Base-by-base conservation (phyloP, 2,113 vertebrate genomes). In the Melozone crissalis region DNA sequence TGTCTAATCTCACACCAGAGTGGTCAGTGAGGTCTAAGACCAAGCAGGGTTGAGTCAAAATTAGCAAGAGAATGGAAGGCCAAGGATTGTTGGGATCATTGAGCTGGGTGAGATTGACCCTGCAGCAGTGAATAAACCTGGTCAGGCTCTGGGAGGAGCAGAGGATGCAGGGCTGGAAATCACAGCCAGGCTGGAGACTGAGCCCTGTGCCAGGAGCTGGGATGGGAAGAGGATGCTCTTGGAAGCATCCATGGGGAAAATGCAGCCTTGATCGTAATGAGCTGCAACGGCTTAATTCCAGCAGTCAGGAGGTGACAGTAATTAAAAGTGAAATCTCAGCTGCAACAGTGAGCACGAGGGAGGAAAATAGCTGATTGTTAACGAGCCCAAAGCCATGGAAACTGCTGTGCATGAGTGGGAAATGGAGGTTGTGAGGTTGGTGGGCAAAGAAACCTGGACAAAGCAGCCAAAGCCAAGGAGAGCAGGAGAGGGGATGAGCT, bases 281-380 rank as follows among this genome's bases (percentile, higher is more conserved):
- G 52, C 77, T 91, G 77, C 74, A 90, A 22, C 7, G 0, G 67
- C 52, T 76, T 67, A 51, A 93, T 94, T 90, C 94, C 95, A 88
- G 75, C 67, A 35, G 72, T 84, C 80, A 27, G 83, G 90, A 94
- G 91, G 89, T 94, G 94, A 95, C n/a, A 28, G n/a, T 97, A 93
- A 97, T 96, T 96, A 92, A 78, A 95, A 96, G 86, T 81, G 95
- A 97, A 96, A 91, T 94, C 94, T 90, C 74, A 74, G 85, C 58
- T 57, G 81, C 88, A 85, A n/a, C 67, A 83, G 31, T 51, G 84
- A 94, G 41, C 87, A 67, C 1, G 1, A 78, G 89, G 62, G 74
- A 44, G 74, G 22, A 84, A 84, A 93, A 89, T 52, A 86, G 71
- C 71, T 91, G 67, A 74, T 95, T 84, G 78, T 77, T 78, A 77